Percentiles rank a stretch among this genome's conserved stretches.
Evolutionary conservation across 2,113 vertebrate species (phyloP).

Genomic region (Mastomys coucha): DNA sequence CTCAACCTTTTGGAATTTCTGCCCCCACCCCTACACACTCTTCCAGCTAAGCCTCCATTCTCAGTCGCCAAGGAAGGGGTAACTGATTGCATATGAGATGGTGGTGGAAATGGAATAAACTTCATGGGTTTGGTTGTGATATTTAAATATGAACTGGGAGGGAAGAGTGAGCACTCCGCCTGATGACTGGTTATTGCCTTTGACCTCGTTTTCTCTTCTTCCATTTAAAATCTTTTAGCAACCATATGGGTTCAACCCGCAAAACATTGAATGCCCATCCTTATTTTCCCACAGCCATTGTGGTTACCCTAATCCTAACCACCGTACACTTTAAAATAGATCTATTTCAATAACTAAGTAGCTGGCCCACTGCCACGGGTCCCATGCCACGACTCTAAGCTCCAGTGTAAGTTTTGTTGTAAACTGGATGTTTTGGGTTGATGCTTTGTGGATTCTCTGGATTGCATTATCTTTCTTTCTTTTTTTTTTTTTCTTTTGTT

Average conservation of each 20-base stretch:
- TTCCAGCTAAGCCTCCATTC: background rate
- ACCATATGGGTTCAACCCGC: background rate
- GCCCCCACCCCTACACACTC: background rate
- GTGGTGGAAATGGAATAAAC: background rate
- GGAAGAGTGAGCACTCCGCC: background rate
- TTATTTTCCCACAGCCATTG: background rate
- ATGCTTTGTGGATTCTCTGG: background rate
- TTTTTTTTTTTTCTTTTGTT: too few species aligned
- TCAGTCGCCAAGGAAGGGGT: background rate
- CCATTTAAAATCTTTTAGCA: background rate
- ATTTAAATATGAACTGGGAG: background rate
- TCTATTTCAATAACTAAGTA: background rate
- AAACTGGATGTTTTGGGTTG: background rate
- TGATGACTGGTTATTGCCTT: background rate
- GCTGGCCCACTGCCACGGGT: background rate
- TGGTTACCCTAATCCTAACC: background rate
- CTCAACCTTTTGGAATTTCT: background rate
- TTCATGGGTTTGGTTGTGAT: background rate
- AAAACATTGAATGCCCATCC: background rate
- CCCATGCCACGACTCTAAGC: background rate
- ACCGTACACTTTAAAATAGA: background rate
- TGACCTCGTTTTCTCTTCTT: background rate
- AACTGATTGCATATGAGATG: background rate
- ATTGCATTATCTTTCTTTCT: conserved; percentile 1
- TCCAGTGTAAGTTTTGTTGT: background rate